Conservation (phyloP, 2,888 invertebrate genomes). For the Itoplectis maculator region DNA sequence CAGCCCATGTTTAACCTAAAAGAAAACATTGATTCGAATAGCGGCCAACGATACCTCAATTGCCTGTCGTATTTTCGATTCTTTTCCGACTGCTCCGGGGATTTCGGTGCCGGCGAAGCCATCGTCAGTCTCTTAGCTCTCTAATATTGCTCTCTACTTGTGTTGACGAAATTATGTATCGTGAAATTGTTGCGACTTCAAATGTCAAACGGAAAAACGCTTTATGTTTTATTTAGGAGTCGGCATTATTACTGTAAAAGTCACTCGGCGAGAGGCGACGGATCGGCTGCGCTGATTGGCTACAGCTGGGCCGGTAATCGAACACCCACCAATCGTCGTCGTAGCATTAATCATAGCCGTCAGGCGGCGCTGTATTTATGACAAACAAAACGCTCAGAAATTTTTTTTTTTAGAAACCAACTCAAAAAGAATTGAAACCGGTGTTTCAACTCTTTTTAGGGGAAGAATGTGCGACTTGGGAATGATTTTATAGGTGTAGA, state of each 20-base stretch:
- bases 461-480: too few relatives aligned
- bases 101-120: conserved; percentile 90
- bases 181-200: background rate
- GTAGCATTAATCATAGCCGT: too few relatives aligned
- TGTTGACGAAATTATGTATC: background rate
- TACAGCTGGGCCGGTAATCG: conserved; percentile 1
- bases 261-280: background rate
- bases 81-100: conserved; percentile 91
- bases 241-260: background rate
- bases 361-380: too few relatives aligned
- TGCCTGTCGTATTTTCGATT: conserved; percentile 93
- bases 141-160: conserved; percentile 1
- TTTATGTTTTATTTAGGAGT: background rate
- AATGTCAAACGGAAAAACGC: background rate
- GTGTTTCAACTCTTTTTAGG: too few relatives aligned
- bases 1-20: conserved; percentile 2
- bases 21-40: conserved; percentile 20
- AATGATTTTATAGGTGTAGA: too few relatives aligned
- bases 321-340: too few relatives aligned
- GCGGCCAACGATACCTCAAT: conserved; percentile 84
- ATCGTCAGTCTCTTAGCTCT: conserved; percentile 78
- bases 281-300: background rate
- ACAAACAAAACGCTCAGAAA: too few relatives aligned
- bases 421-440: too few relatives aligned
- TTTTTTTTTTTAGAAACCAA: too few relatives aligned